These are phyloP conservation scores for Zaprionus taronus DNA, from an alignment of 1,140 invertebrate genomes.

Conservation along the genomic window DNA sequence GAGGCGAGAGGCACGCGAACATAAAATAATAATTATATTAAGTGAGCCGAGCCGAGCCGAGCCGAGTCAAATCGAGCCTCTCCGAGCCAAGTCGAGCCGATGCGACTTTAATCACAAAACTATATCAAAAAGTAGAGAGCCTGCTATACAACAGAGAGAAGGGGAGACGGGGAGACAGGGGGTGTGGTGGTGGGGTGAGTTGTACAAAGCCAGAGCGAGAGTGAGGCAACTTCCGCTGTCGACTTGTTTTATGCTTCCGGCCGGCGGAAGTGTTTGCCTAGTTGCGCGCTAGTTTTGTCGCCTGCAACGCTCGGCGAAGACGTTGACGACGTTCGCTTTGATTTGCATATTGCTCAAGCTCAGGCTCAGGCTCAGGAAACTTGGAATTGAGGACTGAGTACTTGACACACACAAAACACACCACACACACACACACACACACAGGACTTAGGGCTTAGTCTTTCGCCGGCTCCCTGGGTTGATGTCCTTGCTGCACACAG, in stretches of 20 bases:
- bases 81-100: constrained; percentile 12
- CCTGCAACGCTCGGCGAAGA: constrained; percentile 57
- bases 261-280: constrained; percentile 81
- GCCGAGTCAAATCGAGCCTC: too few relatives aligned
- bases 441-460: constrained; percentile 17
- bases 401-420: neutral
- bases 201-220: constrained; percentile 8
- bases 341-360: constrained; percentile 69
- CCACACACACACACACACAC: neutral
- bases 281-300: constrained; percentile 82
- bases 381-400: constrained; percentile 20
- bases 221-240: constrained; percentile 71
- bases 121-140: constrained; percentile 26
- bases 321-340: constrained; percentile 64
- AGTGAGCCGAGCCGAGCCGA: constrained; percentile 27
- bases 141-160: neutral
- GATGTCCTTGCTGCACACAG: constrained; percentile 27
- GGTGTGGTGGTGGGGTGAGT: too few relatives aligned
- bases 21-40: constrained; percentile 79
- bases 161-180: neutral
- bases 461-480: neutral
- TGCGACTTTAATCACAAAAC: constrained; percentile 67
- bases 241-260: constrained; percentile 83
- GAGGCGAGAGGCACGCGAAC: constrained; percentile 36
- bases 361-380: constrained; percentile 14